Evolutionary conservation across 2,113 vertebrate species (phyloP).

Genomic region (Desmodus rotundus): DNA sequence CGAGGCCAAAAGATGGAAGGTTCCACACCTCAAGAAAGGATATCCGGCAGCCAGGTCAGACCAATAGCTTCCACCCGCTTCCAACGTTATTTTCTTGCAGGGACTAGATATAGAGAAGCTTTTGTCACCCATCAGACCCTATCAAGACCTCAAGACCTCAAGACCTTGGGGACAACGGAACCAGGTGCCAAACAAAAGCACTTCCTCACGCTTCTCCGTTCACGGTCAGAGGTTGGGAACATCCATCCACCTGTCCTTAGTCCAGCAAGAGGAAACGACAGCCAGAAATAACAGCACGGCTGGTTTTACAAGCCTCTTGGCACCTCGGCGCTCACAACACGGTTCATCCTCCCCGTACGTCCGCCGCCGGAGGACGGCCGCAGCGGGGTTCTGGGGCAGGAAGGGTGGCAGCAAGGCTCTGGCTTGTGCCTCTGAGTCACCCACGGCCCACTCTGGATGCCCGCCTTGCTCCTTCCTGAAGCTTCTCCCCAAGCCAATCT

Average conservation of each 20-base stretch:
- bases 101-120: background rate
- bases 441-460: no score
- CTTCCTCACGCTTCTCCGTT: background rate
- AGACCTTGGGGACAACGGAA: background rate
- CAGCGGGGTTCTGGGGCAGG: fast-evolving
- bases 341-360: fast-evolving
- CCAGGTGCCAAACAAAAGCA: background rate
- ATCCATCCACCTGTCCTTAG: background rate
- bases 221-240: background rate
- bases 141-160: background rate
- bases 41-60: background rate
- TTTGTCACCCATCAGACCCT: background rate
- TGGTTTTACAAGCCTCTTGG: fast-evolving
- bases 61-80: background rate
- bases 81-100: background rate
- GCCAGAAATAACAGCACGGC: background rate
- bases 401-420: fast-evolving
- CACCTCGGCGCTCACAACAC: background rate
- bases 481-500: background rate
- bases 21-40: background rate
- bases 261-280: background rate
- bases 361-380: fast-evolving
- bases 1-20: background rate
- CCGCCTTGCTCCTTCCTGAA: background rate
- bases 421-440: background rate